Base-by-base conservation (phyloP, 2,797 vertebrate species). In the Crocidura indochinensis region DNA sequence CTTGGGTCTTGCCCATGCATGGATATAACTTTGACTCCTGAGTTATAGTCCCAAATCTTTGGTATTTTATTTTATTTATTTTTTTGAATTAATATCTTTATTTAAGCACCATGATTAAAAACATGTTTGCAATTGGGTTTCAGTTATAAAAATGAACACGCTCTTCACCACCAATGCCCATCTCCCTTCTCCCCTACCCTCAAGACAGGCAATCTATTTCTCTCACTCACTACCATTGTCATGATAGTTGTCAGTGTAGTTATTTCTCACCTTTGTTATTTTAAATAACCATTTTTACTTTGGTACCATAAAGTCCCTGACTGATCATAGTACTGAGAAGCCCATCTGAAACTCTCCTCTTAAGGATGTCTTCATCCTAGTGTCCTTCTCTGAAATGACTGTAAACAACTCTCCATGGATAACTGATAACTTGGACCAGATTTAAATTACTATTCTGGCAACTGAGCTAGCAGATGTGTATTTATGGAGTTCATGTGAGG, bases 401-500 rank as follows among this genome's bases (percentile, higher is more conserved):
- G 27, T 46, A 14, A 75, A 46, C 56, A 26, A 5, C 24, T 75
- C 64, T 56, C 29, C 10, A n/a, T 27, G 47, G 60, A 29, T 29
- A 74, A 51, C 27, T 47, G 19, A 38, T 38, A 10, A 6, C 8
- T 10, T 10, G 47, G 26, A 65, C 14, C 46, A 77, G 46, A n/a
- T 62, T 53, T 27, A 90, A 78, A 20, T 64, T 78, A 68, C 44
- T 5, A 6, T 6, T 1, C 65, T 68, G 12, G n/a, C 12, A n/a
- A 26, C 38, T 0, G 67, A 71, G 44, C 29, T 38, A 67, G 51
- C 20, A 17, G 60, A 27, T 8, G 1, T 6, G 2, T 14, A 68
- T 6, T n/a, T 65, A 4, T 0, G 11, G 80, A n/a, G 31, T 15
- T 11, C n/a, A 6, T 6, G 3, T 1, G 22, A 20, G n/a, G 4